Percentiles rank a stretch among this genome's conserved stretches.
phyloP scores from a whole-genome alignment of 2,888 invertebrate genomes.

The Drosophila lutescens region DNA sequence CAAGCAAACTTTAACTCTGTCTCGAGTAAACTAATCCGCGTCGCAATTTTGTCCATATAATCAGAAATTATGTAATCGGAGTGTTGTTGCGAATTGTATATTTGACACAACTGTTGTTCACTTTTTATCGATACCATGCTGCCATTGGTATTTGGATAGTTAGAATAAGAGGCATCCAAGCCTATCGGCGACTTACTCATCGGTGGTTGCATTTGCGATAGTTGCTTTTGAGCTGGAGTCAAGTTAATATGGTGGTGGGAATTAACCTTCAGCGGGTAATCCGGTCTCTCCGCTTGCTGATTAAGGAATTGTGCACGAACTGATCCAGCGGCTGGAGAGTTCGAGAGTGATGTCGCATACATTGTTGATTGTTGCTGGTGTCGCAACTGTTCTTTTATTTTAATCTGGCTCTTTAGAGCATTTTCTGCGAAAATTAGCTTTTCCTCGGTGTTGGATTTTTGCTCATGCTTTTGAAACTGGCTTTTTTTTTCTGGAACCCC shows the following conservation, averaged over 20 bases:
- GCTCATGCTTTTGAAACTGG: slow-evolving; percentile 8
- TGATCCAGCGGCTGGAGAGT: not conserved
- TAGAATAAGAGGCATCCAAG: slow-evolving; percentile 6
- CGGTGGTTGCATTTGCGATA: slow-evolving; percentile 45
- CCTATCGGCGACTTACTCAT: slow-evolving; percentile 42
- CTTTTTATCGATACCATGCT: slow-evolving; percentile 76
- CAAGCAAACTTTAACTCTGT: slow-evolving; percentile 96
- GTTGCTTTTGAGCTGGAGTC: slow-evolving; percentile 24
- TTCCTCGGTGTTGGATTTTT: slow-evolving; percentile 7
- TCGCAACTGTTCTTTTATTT: slow-evolving; percentile 63
- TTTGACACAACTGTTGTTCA: slow-evolving; percentile 81
- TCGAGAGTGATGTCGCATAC: not conserved
- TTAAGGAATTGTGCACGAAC: not conserved
- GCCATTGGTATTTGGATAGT: slow-evolving; percentile 26
- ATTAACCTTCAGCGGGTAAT: not conserved
- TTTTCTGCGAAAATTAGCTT: slow-evolving; percentile 36
- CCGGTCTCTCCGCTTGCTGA: not conserved
- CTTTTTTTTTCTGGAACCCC: slow-evolving; percentile 9
- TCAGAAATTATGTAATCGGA: slow-evolving; percentile 93
- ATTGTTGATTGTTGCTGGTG: slow-evolving; percentile 34
- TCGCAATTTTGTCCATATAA: slow-evolving; percentile 95
- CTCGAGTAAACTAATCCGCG: slow-evolving; percentile 93
- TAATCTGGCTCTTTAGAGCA: slow-evolving; percentile 59
- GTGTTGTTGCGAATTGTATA: slow-evolving; percentile 85
- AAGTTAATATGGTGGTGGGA: not conserved